Percentiles rank a stretch among this genome's conserved stretches.
These are phyloP conservation scores for Candoia aspera DNA, from an alignment of 2,113 vertebrate genomes.

Conservation along the genomic window DNA sequence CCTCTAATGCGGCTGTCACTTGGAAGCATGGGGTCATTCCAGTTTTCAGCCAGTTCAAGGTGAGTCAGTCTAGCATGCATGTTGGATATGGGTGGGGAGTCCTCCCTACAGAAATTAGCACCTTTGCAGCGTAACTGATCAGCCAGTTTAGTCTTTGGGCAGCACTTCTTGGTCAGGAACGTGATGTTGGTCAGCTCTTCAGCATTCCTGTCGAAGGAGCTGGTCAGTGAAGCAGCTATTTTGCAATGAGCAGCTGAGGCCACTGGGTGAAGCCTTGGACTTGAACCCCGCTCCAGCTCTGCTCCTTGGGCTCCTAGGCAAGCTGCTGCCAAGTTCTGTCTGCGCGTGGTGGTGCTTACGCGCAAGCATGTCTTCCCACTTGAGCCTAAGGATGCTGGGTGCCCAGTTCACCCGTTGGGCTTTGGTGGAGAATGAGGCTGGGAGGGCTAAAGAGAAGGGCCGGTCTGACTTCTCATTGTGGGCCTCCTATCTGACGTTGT, in stretches of 20 bases:
- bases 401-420: background rate
- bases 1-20: background rate
- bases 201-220: background rate
- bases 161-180: background rate
- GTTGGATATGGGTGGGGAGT: too few species aligned
- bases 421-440: background rate
- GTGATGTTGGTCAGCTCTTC: background rate
- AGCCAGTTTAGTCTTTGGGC: background rate
- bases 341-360: too few species aligned
- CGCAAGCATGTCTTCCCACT: background rate
- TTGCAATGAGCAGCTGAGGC: background rate
- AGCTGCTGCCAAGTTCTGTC: background rate
- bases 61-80: background rate
- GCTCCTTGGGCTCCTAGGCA: background rate
- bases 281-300: background rate
- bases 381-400: background rate
- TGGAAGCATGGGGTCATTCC: background rate
- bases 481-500: too few species aligned
- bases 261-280: too few species aligned
- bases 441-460: background rate
- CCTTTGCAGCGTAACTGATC: background rate
- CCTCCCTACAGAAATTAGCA: background rate
- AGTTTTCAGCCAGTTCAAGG: background rate
- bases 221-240: background rate
- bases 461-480: background rate